Base-by-base conservation (phyloP, 2,888 invertebrate genomes). In the Pasiphila rectangulata region DNA sequence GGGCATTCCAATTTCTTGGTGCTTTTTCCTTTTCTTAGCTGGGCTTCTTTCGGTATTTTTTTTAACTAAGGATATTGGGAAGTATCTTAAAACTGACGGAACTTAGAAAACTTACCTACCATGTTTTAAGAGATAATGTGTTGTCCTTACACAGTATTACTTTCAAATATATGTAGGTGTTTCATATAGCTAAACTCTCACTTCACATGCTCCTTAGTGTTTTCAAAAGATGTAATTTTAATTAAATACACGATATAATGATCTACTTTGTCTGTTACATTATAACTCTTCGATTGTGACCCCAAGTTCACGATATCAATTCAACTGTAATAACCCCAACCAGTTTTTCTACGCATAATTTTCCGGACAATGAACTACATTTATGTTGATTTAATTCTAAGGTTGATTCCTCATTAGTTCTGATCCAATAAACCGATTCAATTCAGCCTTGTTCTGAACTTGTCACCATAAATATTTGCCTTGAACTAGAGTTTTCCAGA, bases 401-500 rank as follows among this genome's bases (percentile, higher is more conserved):
- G 7, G 34, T 42, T 37, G 17, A 43, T 39, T n/a, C 32, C 42
- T 27, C 42, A 42, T 42, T 43, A 17, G 23, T 43, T 43, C 24
- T 34, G 16, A 43, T 29, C 41, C 27, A 46, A 45, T 38, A 37
- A 44, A 34, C 38, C 35, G 35, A 48, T 39, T 30, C 40, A 29
- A 36, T 37, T 10, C 39, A 42, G 27, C 42, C 37, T 47, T 32
- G 38, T 36, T 38, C 50, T 57, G 51, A 56, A 49, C 47, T 52
- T 51, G 46, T 47, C 47, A 6, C 29, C 44, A 45, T 32, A 36
- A 45, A 51, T 47, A 51, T 50, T 48, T 47, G 57, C 71, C 74
- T 73, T 79, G 78, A 79, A 75, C 77, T 72, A 77, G 75, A 71
- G 72, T 70, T 68, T 63, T 54, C 43, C 51, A 54, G 54, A 9